These are phyloP conservation scores for Xestia sexstrigata DNA, from an alignment of 2,888 invertebrate genomes.

Conservation along the genomic window DNA sequence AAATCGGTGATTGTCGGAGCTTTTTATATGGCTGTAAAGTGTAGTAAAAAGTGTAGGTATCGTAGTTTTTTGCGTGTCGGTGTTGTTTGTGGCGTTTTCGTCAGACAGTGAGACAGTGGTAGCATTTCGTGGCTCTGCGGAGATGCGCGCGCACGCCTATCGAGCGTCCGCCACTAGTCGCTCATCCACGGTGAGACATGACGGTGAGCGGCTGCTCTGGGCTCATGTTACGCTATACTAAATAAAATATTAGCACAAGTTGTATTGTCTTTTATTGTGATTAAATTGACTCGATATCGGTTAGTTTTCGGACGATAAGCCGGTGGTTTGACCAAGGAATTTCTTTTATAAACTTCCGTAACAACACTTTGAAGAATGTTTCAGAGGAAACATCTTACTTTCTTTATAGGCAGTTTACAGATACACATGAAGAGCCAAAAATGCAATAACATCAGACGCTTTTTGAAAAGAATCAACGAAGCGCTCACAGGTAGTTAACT, in stretches of 20 bases:
- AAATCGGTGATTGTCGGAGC: conserved; percentile 64
- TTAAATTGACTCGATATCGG: conserved; percentile 1
- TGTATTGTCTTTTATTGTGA: conserved; percentile 21
- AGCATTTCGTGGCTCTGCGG: conserved; percentile 66
- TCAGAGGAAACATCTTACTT: neutral
- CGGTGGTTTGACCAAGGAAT: neutral
- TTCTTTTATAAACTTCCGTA: neutral
- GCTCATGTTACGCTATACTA: conserved; percentile 37
- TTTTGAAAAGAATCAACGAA: conserved; percentile 12
- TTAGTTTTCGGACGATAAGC: neutral
- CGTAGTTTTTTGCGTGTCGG: conserved; percentile 35
- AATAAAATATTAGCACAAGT: conserved; percentile 49
- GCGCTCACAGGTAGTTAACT: conserved; percentile 5
- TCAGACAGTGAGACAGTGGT: conserved; percentile 44
- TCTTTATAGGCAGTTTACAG: neutral
- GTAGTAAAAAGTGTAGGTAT: conserved; percentile 59
- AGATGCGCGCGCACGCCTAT: conserved; percentile 85
- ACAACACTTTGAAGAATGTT: neutral
- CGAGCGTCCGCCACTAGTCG: conserved; percentile 75
- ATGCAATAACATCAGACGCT: neutral
- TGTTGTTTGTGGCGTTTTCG: conserved; percentile 39
- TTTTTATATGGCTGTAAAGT: conserved; percentile 65
- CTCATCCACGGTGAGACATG: conserved; percentile 45
- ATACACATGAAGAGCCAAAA: neutral
- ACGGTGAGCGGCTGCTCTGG: conserved; percentile 55